Evolutionary conservation across 1,140 invertebrate species (phyloP).

Genomic region (Sycobia sp.): DNA sequence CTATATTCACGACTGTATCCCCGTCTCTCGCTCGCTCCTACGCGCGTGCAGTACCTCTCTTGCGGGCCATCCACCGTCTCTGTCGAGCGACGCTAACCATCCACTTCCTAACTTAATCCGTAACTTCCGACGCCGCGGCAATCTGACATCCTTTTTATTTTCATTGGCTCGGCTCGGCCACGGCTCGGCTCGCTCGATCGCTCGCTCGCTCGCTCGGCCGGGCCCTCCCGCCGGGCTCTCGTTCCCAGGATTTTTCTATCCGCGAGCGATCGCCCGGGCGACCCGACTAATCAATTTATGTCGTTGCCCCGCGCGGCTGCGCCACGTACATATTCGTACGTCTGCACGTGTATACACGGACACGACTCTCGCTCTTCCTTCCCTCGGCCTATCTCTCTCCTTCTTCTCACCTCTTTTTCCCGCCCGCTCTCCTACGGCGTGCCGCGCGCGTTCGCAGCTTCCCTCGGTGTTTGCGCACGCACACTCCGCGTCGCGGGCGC

Average conservation of each 20-base stretch:
- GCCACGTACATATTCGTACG: too few species aligned
- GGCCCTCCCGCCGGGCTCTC: slow-evolving; percentile 47
- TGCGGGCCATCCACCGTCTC: too few species aligned
- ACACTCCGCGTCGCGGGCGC: background rate
- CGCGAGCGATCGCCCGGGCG: slow-evolving; percentile 48
- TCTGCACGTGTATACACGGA: too few species aligned
- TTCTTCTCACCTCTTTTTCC: background rate
- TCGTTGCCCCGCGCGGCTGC: slow-evolving; percentile 54
- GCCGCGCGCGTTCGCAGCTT: too few species aligned
- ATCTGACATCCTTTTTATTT: slow-evolving; percentile 65
- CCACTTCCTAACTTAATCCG: slow-evolving; percentile 64
- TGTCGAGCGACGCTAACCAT: slow-evolving; percentile 57
- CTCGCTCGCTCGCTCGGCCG: slow-evolving; percentile 31
- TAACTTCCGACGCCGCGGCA: slow-evolving; percentile 63
- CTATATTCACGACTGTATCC: too few species aligned
- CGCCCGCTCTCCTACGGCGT: background rate
- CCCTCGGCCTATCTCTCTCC: slow-evolving; percentile 32
- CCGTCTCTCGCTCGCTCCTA: background rate
- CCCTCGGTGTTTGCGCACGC: too few species aligned
- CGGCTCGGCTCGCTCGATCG: slow-evolving; percentile 47
- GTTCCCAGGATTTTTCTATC: slow-evolving; percentile 63
- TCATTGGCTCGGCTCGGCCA: slow-evolving; percentile 60
- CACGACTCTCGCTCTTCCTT: slow-evolving; percentile 36
- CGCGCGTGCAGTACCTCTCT: too few species aligned
- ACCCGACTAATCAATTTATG: slow-evolving; percentile 61